phyloP scores from a whole-genome alignment of 2,113 vertebrate species.

The Notarius lentiginosus region DNA sequence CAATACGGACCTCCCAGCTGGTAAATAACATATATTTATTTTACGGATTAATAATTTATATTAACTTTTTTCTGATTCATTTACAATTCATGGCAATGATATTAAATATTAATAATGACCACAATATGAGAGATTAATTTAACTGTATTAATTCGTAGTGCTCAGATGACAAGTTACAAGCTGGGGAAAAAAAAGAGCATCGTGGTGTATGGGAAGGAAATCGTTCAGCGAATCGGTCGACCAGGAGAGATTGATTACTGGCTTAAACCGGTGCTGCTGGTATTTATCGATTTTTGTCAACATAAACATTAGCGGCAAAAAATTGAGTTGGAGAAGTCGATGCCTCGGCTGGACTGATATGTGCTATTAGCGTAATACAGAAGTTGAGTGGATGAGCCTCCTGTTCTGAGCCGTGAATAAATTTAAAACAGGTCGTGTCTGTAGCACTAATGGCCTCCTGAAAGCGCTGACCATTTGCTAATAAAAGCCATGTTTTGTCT shows the following conservation, averaged over 20 bases:
- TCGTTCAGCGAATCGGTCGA: background rate
- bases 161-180: no score
- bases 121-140: no score
- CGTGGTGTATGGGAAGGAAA: background rate
- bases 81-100: no score
- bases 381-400: background rate
- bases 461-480: background rate
- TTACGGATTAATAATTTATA: no score
- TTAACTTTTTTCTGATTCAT: no score
- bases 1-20: no score
- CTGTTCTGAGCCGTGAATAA: conserved; percentile 21
- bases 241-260: background rate
- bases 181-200: no score
- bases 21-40: no score
- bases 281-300: conserved; percentile 5
- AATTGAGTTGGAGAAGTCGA: background rate
- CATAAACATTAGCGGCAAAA: background rate
- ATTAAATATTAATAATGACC: no score
- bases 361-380: background rate
- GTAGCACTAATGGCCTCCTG: conserved; percentile 37
- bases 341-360: background rate
- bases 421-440: background rate
- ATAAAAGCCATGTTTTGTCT: conserved; percentile 19
- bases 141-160: no score
- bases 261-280: background rate